Evolutionary conservation across 2,888 invertebrate genomes (phyloP), one percentile per base, ranked within the genome.

Genomic region (Leucophora obtusa): DNA sequence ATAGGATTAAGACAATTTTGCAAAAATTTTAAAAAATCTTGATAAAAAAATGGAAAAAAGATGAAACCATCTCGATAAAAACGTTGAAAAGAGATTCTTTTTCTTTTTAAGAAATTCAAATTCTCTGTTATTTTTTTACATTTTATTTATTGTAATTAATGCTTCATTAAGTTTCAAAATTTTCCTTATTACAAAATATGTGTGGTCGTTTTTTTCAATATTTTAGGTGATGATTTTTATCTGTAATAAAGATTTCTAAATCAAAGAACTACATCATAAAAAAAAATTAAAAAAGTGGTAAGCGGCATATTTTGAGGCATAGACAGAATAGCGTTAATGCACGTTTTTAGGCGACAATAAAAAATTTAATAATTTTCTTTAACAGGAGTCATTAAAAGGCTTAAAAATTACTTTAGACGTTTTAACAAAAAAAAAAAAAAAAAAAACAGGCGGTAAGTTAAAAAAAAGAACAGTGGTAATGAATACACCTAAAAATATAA

Each of bases 311-410:
- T 66, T 43, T 66, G 2, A 53, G 43, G 56, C 21, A 14, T 28
- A 1, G 35, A 11, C 18, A n/a, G n/a, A 47, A 66, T 54, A 56
- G 56, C 21, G 43, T 56, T 54, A 54, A 54, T 43, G 56, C 66
- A 66, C 66, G 66, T 66, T 24, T 66, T 66, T 56, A 66, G 38
- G 65, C 65, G 65, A 54, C 65, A 66, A 66, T 66, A 66, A 56
- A 47, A 28, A 66, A 66, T 28, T 56, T 66, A 56, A 66, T 66
- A 66, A 56, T 56, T 62, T 47, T 14, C 9, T 60, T 24, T 62
- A 24, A 50, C 47, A 62, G 62, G 62, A 62, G 62, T 50, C 15
- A 50, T 62, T 47, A 50, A 62, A 8, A n/a, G 62, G 15, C 50
- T 28, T 15, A 24, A 60, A 66, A 54, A 24, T 56, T 7, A 66